phyloP scores from a whole-genome alignment of 2,113 vertebrate species.

The Hypomesus transpacificus region DNA sequence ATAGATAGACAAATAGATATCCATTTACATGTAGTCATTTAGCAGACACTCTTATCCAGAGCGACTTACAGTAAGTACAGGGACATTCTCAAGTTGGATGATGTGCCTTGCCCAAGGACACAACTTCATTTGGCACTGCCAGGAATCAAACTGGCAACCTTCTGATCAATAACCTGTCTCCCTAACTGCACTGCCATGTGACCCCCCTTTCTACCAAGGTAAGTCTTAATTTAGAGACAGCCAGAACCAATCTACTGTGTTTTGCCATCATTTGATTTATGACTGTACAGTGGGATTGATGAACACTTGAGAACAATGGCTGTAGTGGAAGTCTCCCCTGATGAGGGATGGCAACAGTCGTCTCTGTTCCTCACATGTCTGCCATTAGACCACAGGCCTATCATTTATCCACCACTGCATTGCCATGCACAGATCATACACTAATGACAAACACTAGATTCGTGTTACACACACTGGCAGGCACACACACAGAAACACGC shows the following conservation, averaged over 20 bases:
- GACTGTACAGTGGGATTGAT: conserved; percentile 43
- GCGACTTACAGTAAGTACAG: no score
- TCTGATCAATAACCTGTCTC: no score
- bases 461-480: conserved; percentile 29
- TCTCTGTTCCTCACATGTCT: conserved; percentile 34
- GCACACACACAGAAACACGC: neutral
- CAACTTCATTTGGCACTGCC: no score
- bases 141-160: no score
- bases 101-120: no score
- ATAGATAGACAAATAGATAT: no score
- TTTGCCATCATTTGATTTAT: conserved; percentile 37
- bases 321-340: conserved; percentile 36
- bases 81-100: no score
- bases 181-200: no score
- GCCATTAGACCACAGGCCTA: conserved; percentile 40
- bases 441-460: conserved; percentile 45
- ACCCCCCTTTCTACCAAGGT: neutral
- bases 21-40: no score
- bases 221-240: no score
- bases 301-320: conserved; percentile 43
- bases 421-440: conserved; percentile 42
- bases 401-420: conserved; percentile 45
- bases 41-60: no score
- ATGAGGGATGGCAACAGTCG: conserved; percentile 44
- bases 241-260: neutral